phyloP scores from a whole-genome alignment of 2,888 invertebrate genomes.

The Nebria salina region DNA sequence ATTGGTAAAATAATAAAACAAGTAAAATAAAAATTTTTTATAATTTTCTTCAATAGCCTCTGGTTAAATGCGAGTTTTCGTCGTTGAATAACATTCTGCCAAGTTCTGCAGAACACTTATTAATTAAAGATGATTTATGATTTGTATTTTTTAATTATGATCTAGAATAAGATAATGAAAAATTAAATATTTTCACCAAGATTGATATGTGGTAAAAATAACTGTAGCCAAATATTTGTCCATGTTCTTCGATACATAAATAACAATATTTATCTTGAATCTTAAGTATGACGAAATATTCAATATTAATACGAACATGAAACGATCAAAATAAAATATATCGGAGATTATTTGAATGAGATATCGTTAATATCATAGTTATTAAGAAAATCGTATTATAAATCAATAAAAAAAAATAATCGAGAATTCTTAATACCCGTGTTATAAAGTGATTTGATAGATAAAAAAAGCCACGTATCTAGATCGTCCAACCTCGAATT shows the following conservation, averaged over 20 bases:
- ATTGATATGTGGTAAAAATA: not conserved
- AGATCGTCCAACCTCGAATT: not conserved
- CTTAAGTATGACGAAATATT: not conserved
- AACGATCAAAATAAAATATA: not conserved
- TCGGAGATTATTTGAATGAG: not conserved
- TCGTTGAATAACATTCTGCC: no score
- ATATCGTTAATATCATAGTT: conserved; percentile 1
- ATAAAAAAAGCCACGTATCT: conserved; percentile 24
- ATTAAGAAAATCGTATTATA: not conserved
- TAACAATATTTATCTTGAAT: not conserved
- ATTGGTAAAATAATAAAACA: no score
- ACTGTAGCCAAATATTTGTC: not conserved
- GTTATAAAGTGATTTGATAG: conserved; percentile 27
- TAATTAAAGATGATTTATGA: not conserved
- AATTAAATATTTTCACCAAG: not conserved
- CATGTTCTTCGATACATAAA: not conserved
- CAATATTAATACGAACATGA: not conserved
- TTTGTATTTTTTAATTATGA: conserved; percentile 11
- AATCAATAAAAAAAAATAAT: conserved; percentile 14
- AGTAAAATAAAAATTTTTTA: no score
- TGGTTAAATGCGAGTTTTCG: no score
- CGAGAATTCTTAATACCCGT: conserved; percentile 22
- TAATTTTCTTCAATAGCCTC: no score
- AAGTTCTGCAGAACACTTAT: not conserved
- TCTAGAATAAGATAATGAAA: not conserved